Conservation (phyloP, 1,140 invertebrate genomes). For the Aporrectodea caliginosa region DNA sequence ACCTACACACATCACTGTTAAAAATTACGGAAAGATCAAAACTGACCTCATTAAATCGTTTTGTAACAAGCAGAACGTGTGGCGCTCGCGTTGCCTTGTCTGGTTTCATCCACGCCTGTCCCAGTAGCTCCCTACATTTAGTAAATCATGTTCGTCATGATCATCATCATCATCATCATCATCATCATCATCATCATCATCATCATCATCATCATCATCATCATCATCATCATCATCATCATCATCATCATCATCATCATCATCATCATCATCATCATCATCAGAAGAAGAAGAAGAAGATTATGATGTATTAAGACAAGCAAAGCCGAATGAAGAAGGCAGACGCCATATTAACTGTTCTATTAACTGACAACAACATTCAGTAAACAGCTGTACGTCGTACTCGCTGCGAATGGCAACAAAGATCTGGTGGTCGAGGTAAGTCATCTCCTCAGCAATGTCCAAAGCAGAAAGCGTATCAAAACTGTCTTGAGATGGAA, state of each 20-base stretch:
- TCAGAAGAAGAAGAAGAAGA: too few species aligned
- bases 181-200: conserved; percentile 20
- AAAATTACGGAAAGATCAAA: too few species aligned
- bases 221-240: conserved; percentile 15
- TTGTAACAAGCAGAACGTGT: conserved; percentile 83
- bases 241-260: conserved; percentile 15
- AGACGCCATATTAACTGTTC: neutral
- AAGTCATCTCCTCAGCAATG: conserved; percentile 91
- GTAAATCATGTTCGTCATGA: neutral
- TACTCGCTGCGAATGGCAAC: conserved; percentile 84
- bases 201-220: conserved; percentile 15
- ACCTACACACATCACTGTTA: too few species aligned
- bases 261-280: conserved; percentile 18
- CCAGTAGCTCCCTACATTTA: conserved; percentile 77
- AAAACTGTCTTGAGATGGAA: conserved; percentile 75
- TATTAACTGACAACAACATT: neutral
- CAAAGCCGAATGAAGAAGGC: too few species aligned
- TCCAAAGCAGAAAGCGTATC: conserved; percentile 83
- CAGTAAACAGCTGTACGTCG: conserved; percentile 54
- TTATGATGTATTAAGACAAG: too few species aligned
- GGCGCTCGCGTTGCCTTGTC: conserved; percentile 78
- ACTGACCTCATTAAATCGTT: conserved; percentile 80
- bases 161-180: conserved; percentile 2
- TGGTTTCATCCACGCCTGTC: conserved; percentile 87
- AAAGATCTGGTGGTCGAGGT: conserved; percentile 89